Conservation (phyloP, 1,140 invertebrate species). For the Coelopa frigida region DNA sequence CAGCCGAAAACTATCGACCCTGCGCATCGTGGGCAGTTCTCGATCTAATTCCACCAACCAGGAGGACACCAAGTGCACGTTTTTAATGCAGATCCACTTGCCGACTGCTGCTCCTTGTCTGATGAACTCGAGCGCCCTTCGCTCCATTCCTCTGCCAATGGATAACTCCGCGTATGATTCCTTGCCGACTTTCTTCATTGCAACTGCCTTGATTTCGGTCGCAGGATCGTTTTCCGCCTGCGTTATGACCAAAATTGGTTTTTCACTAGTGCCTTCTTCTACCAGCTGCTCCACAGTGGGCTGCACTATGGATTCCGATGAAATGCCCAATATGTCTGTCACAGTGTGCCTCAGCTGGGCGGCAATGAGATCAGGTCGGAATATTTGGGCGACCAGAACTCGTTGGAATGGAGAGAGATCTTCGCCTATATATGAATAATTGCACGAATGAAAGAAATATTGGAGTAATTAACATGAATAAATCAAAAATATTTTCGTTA, state of each 20-base stretch:
- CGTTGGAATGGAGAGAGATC: slow-evolving; percentile 64
- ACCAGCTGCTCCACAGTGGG: slow-evolving; percentile 32
- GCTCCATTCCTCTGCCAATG: slow-evolving; percentile 35
- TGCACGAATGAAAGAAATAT: slow-evolving; percentile 14
- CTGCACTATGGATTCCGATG: slow-evolving; percentile 27
- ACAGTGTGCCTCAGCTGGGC: slow-evolving; percentile 64
- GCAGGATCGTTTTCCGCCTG: slow-evolving; percentile 77
- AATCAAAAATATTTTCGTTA: neutral
- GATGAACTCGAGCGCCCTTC: slow-evolving; percentile 19
- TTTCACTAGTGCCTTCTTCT: slow-evolving; percentile 43
- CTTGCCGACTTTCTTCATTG: slow-evolving; percentile 48
- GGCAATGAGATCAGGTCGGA: slow-evolving; percentile 74
- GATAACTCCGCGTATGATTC: slow-evolving; percentile 50
- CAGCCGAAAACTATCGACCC: slow-evolving; percentile 60
- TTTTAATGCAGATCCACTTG: slow-evolving; percentile 59
- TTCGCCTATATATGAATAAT: slow-evolving; percentile 13
- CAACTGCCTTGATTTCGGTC: slow-evolving; percentile 62
- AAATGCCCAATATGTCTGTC: slow-evolving; percentile 57
- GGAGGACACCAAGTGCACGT: slow-evolving; percentile 75
- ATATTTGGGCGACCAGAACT: slow-evolving; percentile 71
- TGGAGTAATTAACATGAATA: neutral
- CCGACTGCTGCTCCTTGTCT: slow-evolving; percentile 27
- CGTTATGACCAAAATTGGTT: slow-evolving; percentile 71
- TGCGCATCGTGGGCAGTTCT: slow-evolving; percentile 54
- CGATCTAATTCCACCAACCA: slow-evolving; percentile 72